A percentile compares a stretch with the other conserved stretches of the same genome.
Conservation (phyloP, 2,888 invertebrate genomes). For the Rhagophthalmus giganteus region DNA sequence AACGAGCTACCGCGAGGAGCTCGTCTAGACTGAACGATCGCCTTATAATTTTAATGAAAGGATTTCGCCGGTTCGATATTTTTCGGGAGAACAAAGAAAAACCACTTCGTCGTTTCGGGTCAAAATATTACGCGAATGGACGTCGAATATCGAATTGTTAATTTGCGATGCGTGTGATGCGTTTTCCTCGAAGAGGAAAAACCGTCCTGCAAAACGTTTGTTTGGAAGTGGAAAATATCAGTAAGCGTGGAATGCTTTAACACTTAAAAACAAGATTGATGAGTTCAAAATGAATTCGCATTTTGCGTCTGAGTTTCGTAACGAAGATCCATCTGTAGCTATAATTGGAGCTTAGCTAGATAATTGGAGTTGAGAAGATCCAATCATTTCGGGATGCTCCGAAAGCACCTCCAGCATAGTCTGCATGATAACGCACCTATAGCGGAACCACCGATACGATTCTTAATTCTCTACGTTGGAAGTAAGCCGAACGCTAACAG, state of each 20-base stretch:
- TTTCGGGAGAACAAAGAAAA: no score
- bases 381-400: slow-evolving; percentile 53
- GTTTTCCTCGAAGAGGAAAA: no score
- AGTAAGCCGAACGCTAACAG: slow-evolving; percentile 14
- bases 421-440: slow-evolving; percentile 26
- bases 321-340: slow-evolving; percentile 61
- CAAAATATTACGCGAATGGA: no score
- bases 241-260: slow-evolving; percentile 20
- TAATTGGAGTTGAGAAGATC: slow-evolving; percentile 62
- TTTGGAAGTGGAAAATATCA: slow-evolving; percentile 23
- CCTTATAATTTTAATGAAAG: no score
- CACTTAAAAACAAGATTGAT: slow-evolving; percentile 36
- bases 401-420: slow-evolving; percentile 39
- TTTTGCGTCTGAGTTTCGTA: slow-evolving; percentile 28
- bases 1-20: no score
- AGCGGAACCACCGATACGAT: slow-evolving; percentile 22
- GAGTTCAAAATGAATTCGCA: slow-evolving; percentile 32
- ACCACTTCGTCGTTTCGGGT: no score
- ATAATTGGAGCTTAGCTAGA: slow-evolving; percentile 71
- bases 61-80: no score
- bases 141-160: no score
- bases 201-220: no score
- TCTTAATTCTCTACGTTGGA: slow-evolving; percentile 26
- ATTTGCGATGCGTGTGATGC: no score
- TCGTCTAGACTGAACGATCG: no score